Conservation (phyloP, 2,113 vertebrate genomes). For the Corythornis vintsioides region DNA sequence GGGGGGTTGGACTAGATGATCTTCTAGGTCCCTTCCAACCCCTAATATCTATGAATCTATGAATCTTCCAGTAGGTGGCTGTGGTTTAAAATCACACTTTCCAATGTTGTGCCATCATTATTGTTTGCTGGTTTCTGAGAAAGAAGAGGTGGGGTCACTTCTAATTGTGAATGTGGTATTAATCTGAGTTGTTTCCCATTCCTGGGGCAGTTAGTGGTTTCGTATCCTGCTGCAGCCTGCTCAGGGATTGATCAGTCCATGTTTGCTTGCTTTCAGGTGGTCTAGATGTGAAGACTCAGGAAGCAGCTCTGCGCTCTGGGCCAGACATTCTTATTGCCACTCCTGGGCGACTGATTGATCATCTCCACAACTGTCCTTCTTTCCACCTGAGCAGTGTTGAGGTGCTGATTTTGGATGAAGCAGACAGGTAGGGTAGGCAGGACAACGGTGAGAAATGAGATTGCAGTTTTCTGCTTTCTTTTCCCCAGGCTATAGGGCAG, state of each 20-base stretch:
- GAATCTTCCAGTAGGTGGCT: background rate
- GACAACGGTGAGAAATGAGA: background rate
- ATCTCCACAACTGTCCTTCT: slow-evolving; percentile 96
- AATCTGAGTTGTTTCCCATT: background rate
- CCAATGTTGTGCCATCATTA: background rate
- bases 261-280: slow-evolving; percentile 79
- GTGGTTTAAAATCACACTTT: background rate
- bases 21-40: too few species aligned
- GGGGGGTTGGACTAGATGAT: too few species aligned
- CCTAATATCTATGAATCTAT: too few species aligned
- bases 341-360: slow-evolving; percentile 93
- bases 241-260: background rate
- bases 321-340: slow-evolving; percentile 96
- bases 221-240: background rate
- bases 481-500: background rate
- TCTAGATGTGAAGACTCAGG: slow-evolving; percentile 94
- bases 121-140: background rate
- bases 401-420: slow-evolving; percentile 96
- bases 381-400: slow-evolving; percentile 93
- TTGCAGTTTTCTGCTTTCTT: background rate
- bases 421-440: slow-evolving; percentile 82
- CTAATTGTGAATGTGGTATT: background rate
- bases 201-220: background rate
- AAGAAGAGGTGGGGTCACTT: background rate
- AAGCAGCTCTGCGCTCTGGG: slow-evolving; percentile 87